Base-by-base conservation (phyloP, 2,113 vertebrate genomes). In the Terrapene triunguis region DNA sequence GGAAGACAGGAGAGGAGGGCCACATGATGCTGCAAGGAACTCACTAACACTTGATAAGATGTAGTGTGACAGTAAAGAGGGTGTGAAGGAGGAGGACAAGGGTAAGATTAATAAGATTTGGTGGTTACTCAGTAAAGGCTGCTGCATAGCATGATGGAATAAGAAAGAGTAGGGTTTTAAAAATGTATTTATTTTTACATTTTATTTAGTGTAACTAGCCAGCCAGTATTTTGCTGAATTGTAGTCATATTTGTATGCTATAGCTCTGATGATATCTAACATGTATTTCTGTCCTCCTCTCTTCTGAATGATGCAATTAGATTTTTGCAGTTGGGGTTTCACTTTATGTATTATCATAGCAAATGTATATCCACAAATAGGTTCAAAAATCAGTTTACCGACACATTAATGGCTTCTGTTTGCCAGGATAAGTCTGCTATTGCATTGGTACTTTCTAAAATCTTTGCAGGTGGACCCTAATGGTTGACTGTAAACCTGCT, bases 271-370 rank as follows among this genome's bases (percentile, higher is more conserved):
- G 0, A 89, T 50, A 42, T 16, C 72, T 81, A 55, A 47, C 89
- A 83, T 59, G 47, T 54, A n/a, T 47, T 47, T 76, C 81, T 62
- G 72, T 92, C 54, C 27, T 93, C 94, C 91, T 82, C 80, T 72
- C 82, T 93, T 95, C 88, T 96, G 88, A 97, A 96, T 80, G 48
- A 96, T 88, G 48, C 69, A 96, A 87, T 97, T 96, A 85, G 14
- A 74, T 89, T 89, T 94, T 96, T 97, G 87, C 69, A 59, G 59
- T 53, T 91, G 72, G 42, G 32, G 48, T 92, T 96, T 96, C 54
- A 24, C 54, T 96, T 98, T 95, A 91, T 97, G 94, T 97, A 97
- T 98, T 95, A 96, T 98, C 87, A 97, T 91, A 90, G 80, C 82
- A 95, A 98, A 92, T 81, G 5, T 80, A 83, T 94, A 96, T 42